phyloP scores from a whole-genome alignment of 2,113 vertebrate genomes.

The Sorex fumeus region DNA sequence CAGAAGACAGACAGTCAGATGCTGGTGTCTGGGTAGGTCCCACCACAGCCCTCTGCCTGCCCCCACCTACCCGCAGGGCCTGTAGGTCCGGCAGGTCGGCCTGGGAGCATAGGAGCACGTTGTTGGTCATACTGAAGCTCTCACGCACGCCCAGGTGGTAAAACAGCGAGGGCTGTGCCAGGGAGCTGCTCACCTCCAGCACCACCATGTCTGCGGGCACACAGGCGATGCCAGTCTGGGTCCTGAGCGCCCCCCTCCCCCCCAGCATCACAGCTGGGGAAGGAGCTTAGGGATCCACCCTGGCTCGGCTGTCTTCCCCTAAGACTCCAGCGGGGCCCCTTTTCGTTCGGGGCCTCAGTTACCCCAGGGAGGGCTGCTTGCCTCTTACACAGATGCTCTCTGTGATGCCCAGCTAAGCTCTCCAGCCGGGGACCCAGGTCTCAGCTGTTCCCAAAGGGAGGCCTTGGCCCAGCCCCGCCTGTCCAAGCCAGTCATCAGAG shows the following conservation, averaged over 20 bases:
- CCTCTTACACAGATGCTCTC: neutral
- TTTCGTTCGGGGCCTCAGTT: slow-evolving; percentile 3
- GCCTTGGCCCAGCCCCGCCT: neutral
- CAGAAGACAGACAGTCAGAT: slow-evolving; percentile 59
- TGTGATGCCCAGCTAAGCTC: neutral
- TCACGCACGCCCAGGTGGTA: slow-evolving; percentile 95
- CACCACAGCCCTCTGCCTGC: neutral
- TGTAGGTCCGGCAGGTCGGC: slow-evolving; percentile 90
- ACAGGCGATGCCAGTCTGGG: neutral
- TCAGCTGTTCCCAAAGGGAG: neutral
- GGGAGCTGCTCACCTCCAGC: slow-evolving; percentile 93
- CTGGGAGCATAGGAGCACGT: slow-evolving; percentile 93
- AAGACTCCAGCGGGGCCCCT: neutral
- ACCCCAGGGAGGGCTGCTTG: neutral
- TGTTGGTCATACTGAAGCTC: slow-evolving; percentile 96
- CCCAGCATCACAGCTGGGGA: no score
- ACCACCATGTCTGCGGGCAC: slow-evolving; percentile 92
- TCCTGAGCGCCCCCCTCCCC: accelerated
- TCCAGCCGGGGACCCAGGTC: neutral
- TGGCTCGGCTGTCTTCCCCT: neutral
- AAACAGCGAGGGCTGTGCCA: slow-evolving; percentile 95
- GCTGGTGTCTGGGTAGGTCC: neutral
- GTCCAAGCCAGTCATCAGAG: neutral
- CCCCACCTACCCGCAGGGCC: slow-evolving; percentile 90
- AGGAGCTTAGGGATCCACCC: neutral